These are phyloP conservation scores for Saturnia japonica DNA, from an alignment of 2,888 invertebrate genomes.

Conservation along the genomic window DNA sequence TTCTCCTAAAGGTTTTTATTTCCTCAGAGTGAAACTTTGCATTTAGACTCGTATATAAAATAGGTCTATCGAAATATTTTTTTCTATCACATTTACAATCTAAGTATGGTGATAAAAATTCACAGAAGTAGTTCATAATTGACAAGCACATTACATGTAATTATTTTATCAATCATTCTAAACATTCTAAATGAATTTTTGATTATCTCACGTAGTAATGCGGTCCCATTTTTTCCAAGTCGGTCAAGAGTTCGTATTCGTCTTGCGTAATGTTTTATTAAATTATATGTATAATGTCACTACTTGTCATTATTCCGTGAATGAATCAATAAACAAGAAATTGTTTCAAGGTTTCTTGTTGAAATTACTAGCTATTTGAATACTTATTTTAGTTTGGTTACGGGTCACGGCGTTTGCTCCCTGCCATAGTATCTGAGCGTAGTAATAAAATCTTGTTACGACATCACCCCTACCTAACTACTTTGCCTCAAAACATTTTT, in stretches of 20 bases:
- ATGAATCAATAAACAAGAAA: conserved; percentile 22
- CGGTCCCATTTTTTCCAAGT: conserved; percentile 27
- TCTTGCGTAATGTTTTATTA: conserved; percentile 27
- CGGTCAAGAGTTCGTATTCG: conserved; percentile 25
- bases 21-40: too few species aligned
- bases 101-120: neutral
- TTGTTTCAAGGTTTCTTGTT: conserved; percentile 19
- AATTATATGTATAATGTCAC: conserved; percentile 34
- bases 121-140: neutral
- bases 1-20: too few species aligned
- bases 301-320: conserved; percentile 20
- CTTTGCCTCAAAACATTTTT: neutral
- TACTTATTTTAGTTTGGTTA: conserved; percentile 12
- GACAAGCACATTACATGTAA: neutral
- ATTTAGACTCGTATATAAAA: neutral
- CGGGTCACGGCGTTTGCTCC: conserved; percentile 11
- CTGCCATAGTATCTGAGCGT: neutral
- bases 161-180: neutral
- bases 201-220: conserved; percentile 23
- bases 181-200: neutral
- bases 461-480: neutral
- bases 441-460: conserved; percentile 32
- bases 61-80: neutral
- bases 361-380: conserved; percentile 13
- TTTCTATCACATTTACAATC: neutral